Evolutionary conservation across 2,888 invertebrate species (phyloP).

Genomic region (Ophonus ardosiacus): DNA sequence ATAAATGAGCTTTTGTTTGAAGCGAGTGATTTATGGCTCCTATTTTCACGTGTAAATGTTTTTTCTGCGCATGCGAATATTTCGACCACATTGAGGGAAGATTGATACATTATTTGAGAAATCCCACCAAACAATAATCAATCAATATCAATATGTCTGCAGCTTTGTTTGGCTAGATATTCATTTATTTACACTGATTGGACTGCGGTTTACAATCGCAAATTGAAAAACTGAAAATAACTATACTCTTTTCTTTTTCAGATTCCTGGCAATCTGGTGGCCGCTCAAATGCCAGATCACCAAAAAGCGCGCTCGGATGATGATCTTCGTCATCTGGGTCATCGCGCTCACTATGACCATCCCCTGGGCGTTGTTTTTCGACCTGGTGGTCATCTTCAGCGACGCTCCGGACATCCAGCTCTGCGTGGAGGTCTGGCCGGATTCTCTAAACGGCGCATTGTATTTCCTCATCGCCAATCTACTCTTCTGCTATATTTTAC

Average conservation of each 20-base stretch:
- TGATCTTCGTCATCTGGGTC: constrained; percentile 94
- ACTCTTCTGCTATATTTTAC: constrained; percentile 92
- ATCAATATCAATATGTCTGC: constrained; percentile 26
- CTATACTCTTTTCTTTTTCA: constrained; percentile 77
- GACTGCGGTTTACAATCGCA: neutral
- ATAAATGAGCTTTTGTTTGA: constrained; percentile 59
- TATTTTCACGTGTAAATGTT: constrained; percentile 49
- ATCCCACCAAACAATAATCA: constrained; percentile 28
- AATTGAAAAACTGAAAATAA: neutral
- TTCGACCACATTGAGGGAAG: constrained; percentile 30
- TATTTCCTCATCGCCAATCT: constrained; percentile 94
- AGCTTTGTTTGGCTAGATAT: neutral
- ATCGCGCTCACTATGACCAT: constrained; percentile 90
- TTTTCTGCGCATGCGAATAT: constrained; percentile 40
- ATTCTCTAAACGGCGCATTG: constrained; percentile 86
- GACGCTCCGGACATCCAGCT: constrained; percentile 86
- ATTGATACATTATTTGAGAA: constrained; percentile 59
- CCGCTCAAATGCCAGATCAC: constrained; percentile 94
- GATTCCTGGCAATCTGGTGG: constrained; percentile 97
- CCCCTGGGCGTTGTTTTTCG: constrained; percentile 95
- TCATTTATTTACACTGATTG: neutral
- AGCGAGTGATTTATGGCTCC: constrained; percentile 50
- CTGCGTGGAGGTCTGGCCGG: constrained; percentile 92
- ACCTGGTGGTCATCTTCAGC: constrained; percentile 85
- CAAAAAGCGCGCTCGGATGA: constrained; percentile 89